Base-by-base conservation (phyloP, 2,888 invertebrate species). In the Andrena bicolor region DNA sequence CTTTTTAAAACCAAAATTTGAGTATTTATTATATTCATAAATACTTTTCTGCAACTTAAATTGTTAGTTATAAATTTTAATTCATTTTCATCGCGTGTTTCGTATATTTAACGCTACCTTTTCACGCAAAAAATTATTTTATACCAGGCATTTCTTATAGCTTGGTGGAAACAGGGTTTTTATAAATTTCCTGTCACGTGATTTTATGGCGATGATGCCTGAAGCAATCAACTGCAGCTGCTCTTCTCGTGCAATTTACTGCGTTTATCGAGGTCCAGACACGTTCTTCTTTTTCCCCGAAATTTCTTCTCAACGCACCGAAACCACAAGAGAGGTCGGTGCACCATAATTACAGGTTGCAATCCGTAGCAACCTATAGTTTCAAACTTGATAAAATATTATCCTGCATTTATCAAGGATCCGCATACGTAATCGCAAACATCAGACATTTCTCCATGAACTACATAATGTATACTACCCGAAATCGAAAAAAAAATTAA, bases 241-340 rank as follows among this genome's bases (percentile, higher is more conserved):
- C 66, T 58, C 6, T 16, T 41, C 61, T 28, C 49, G n/a, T 72
- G 66, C 66, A 80, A 80, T 80, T 80, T 80, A 80, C 53, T 72
- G 63, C 80, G 53, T 71, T 61, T 80, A 80, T 80, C 80, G 65
- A 56, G 80, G 60, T 8, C 66, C 80, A 72, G 66, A 73, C 80
- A 8, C 28, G 53, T 28, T 80, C n/a, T 49, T 28, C 64, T 78
- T 71, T 48, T 58, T 32, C 32, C 6, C 64, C 80, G 66, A 80
- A 80, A 80, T 72, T 80, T 80, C 48, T 80, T 80, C 80, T 68
- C 30, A 61, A 73, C 72, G 80, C 49, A 28, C 80, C 80, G 80
- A 80, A 80, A 80, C 80, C 80, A 35, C 80, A 56, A 79, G 71
- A 65, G n/a, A 60, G 81, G 81, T 80, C 80, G 72, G 66, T 51